These are phyloP conservation scores for Euspilapteryx auroguttella DNA, from an alignment of 2,888 invertebrate species.

Conservation along the genomic window DNA sequence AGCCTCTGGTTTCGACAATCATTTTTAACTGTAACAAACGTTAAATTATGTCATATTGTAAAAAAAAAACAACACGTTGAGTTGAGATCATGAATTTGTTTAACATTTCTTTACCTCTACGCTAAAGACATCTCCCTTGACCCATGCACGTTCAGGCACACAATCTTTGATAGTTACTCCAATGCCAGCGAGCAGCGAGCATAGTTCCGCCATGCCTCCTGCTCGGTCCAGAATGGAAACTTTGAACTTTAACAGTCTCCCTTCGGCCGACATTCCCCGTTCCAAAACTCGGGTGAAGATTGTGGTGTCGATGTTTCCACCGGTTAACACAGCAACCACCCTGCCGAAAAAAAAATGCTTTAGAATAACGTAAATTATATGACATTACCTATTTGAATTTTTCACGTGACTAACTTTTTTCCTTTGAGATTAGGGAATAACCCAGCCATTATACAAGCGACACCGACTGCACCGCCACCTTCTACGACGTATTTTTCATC, in stretches of 20 bases:
- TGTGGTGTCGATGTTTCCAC: conserved; percentile 91
- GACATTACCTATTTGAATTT: too few relatives aligned
- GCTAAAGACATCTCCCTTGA: conserved; percentile 81
- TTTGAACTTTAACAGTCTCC: conserved; percentile 64
- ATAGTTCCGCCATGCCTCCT: conserved; percentile 84
- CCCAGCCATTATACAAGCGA: conserved; percentile 81
- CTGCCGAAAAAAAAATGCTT: too few relatives aligned
- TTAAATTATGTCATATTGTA: too few relatives aligned
- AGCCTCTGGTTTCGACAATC: conserved; percentile 85
- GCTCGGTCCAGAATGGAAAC: conserved; percentile 79
- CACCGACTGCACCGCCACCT: conserved; percentile 80
- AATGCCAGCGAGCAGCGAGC: conserved; percentile 68
- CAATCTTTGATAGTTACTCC: conserved; percentile 91
- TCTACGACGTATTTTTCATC: conserved; percentile 86
- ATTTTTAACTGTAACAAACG: conserved; percentile 69
- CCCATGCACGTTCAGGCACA: conserved; percentile 93
- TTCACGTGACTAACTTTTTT: conserved; percentile 78
- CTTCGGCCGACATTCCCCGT: conserved; percentile 87
- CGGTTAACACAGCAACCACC: conserved; percentile 78
- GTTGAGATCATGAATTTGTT: too few relatives aligned
- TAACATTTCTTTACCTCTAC: conserved; percentile 36
- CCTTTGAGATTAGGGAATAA: conserved; percentile 79
- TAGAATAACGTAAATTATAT: too few relatives aligned
- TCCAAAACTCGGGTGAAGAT: conserved; percentile 85
- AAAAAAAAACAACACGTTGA: too few relatives aligned